Percentiles rank a stretch among this genome's conserved stretches.
These are phyloP conservation scores for Brachylomia viminalis DNA, from an alignment of 2,888 invertebrate species.

Conservation along the genomic window DNA sequence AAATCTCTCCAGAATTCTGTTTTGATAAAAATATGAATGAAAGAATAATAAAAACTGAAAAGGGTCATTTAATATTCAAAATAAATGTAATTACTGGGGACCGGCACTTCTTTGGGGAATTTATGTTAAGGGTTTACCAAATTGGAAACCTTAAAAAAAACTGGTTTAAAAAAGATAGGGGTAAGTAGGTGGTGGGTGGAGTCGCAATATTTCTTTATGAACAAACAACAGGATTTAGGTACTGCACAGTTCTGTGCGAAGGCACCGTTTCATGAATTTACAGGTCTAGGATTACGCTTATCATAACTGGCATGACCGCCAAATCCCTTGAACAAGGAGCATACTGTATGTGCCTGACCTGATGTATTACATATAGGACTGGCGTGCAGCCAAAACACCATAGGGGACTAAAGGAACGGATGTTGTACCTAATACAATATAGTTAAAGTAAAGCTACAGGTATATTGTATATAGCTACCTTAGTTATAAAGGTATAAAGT, in stretches of 20 bases:
- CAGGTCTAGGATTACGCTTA: conserved; percentile 24
- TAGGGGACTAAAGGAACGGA: conserved; percentile 6
- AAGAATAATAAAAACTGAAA: conserved; percentile 66
- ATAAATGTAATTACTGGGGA: conserved; percentile 50
- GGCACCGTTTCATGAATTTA: not conserved
- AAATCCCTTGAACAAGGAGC: conserved; percentile 19
- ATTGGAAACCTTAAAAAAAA: conserved; percentile 10
- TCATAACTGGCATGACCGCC: conserved; percentile 25
- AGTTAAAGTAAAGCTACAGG: too few relatives aligned
- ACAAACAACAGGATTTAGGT: not conserved
- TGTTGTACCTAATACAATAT: too few relatives aligned
- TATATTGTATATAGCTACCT: too few relatives aligned
- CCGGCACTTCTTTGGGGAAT: conserved; percentile 34
- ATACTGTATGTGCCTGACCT: conserved; percentile 9
- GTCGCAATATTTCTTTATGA: not conserved
- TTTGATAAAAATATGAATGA: conserved; percentile 66
- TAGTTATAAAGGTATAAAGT: too few relatives aligned
- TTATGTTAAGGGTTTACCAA: conserved; percentile 25
- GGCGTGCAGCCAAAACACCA: conserved; percentile 48
- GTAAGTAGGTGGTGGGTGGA: not conserved
- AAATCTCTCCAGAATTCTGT: conserved; percentile 60
- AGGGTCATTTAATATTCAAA: conserved; percentile 57
- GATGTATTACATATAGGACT: conserved; percentile 47
- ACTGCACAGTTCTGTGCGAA: not conserved
- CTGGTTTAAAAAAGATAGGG: not conserved